Evolutionary conservation across 2,888 invertebrate species (phyloP).

Genomic region (Parapristionchus giblindavisi): DNA sequence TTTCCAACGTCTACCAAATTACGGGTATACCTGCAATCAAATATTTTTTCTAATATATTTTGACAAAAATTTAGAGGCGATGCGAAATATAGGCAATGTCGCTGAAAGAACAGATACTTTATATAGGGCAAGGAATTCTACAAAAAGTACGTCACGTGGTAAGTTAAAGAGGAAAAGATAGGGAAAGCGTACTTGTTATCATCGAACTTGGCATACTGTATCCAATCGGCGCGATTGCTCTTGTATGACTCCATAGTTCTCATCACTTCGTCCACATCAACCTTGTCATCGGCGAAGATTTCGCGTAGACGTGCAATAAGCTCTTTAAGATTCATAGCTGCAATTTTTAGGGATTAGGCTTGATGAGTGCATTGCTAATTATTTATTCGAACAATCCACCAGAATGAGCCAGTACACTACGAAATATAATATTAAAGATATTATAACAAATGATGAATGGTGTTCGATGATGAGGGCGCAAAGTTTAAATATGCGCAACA

Average conservation of each 20-base stretch:
- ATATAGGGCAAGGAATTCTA: not conserved
- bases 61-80: not conserved
- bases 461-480: too few relatives aligned
- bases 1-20: constrained; percentile 95
- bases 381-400: too few relatives aligned
- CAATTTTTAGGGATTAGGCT: too few relatives aligned
- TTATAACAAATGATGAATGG: too few relatives aligned
- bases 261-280: constrained; percentile 90
- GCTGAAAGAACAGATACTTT: not conserved
- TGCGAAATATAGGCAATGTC: not conserved
- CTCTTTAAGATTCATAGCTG: constrained; percentile 48
- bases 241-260: constrained; percentile 81
- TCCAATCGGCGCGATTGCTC: constrained; percentile 90
- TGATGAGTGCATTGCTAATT: too few relatives aligned
- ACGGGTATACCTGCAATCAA: constrained; percentile 82
- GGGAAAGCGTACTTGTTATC: constrained; percentile 75
- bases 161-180: not conserved
- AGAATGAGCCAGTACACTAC: too few relatives aligned
- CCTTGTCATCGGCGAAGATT: constrained; percentile 76
- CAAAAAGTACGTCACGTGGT: not conserved
- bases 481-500: too few relatives aligned
- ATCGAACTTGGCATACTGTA: constrained; percentile 91
- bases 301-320: constrained; percentile 56
- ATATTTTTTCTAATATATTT: not conserved
- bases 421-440: too few relatives aligned